phyloP scores from a whole-genome alignment of 2,888 invertebrate genomes.

The Chloromyia formosa region DNA sequence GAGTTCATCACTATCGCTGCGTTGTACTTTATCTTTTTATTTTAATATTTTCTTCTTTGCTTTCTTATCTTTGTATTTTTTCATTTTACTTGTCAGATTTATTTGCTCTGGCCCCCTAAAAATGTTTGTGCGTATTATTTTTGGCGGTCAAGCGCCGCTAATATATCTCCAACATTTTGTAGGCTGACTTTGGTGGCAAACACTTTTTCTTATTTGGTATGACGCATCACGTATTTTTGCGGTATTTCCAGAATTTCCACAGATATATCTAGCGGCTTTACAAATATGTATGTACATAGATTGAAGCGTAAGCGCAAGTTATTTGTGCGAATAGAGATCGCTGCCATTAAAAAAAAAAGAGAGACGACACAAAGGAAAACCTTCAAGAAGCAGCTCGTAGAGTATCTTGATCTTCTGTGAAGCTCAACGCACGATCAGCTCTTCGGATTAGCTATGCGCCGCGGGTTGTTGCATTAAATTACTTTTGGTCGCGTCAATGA shows the following conservation, averaged over 20 bases:
- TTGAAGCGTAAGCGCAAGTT: background rate
- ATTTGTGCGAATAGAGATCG: background rate
- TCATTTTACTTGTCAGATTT: background rate
- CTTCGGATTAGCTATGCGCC: too few relatives aligned
- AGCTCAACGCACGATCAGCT: too few relatives aligned
- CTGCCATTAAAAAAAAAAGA: too few relatives aligned
- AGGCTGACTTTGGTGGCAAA: background rate
- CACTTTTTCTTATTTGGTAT: background rate
- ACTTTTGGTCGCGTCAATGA: too few relatives aligned
- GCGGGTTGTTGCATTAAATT: too few relatives aligned
- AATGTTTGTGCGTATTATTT: slow-evolving; percentile 32
- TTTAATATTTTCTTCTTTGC: too few relatives aligned
- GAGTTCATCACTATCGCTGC: slow-evolving; percentile 13
- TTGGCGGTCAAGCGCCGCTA: slow-evolving; percentile 13
- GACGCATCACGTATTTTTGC: background rate
- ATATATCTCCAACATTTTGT: background rate
- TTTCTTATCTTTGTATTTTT: background rate
- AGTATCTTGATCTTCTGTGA: too few relatives aligned
- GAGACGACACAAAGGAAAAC: too few relatives aligned
- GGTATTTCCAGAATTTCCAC: slow-evolving; percentile 1
- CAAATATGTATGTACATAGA: background rate
- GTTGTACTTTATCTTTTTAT: slow-evolving; percentile 18
- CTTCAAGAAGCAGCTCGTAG: too few relatives aligned
- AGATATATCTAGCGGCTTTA: background rate
- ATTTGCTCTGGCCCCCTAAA: background rate